Base-by-base conservation (phyloP, 2,888 invertebrate species). In the Leuctra nigra region DNA sequence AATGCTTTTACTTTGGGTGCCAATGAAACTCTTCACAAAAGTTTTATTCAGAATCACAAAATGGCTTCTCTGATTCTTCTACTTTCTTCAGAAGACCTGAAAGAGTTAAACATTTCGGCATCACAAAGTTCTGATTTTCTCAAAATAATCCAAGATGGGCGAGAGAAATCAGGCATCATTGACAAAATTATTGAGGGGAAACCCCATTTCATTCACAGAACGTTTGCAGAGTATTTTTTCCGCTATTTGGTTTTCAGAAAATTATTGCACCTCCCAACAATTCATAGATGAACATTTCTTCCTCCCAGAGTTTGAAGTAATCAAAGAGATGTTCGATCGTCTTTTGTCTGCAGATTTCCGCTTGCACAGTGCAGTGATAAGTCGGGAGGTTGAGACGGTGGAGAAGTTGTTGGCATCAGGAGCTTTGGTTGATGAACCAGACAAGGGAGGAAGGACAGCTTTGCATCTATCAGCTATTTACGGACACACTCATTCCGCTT, bases 21-120 rank as follows among this genome's bases (percentile, higher is more conserved):
- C 23, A 52, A 47, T 23, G 38, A 46, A 36, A 14, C 20, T 6
- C 14, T 35, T n/a, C 24, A 23, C 7, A 22, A 48, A 14, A 18
- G 23, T n/a, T 54, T 57, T n/a, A n/a, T 24, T 22, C n/a, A 33
- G 20, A 47, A 25, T 16, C 54, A 54, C 7, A 57, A 53, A 53
- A 33, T 23, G 3, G 41, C 25, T 23, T 46, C 57, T 4, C 25
- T 57, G 23, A 18, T 54, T 0, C 11, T 35, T 11, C 24, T 57
- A 7, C 18, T 54, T 18, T 16, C 41, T 20, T 18, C 6, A 4
- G 20, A 3, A 2, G 41, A 41, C 11, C 14, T n/a, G 3, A 2
- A 20, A 18, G n/a, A 2, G 3, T 18, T 41, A 7, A 9, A 16
- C 11, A 11, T 41, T 6, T 41, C 41, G 4, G 41, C 9, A 18